phyloP scores from a whole-genome alignment of 2,113 vertebrate species.

The Hylia prasina region DNA sequence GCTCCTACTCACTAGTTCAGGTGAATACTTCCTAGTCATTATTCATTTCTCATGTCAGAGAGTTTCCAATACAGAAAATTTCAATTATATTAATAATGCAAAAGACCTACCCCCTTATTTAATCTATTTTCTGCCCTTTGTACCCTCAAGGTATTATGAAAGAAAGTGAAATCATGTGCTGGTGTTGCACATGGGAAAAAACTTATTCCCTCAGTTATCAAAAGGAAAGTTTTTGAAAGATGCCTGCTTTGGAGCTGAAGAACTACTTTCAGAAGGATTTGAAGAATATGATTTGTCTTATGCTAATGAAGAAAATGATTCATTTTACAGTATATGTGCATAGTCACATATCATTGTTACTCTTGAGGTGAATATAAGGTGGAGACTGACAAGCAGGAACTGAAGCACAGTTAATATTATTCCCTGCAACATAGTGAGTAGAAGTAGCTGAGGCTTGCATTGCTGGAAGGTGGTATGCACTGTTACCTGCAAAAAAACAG shows the following conservation, averaged over 20 bases:
- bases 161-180: not conserved
- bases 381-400: not conserved
- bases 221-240: not conserved
- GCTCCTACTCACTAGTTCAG: not conserved
- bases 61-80: not conserved
- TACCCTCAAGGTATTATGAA: not conserved
- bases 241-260: not conserved
- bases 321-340: not conserved
- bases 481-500: not conserved
- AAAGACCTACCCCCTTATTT: not conserved
- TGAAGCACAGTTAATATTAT: not conserved
- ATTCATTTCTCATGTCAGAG: not conserved
- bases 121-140: not conserved
- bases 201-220: not conserved
- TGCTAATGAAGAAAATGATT: not conserved
- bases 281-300: not conserved
- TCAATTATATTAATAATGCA: not conserved
- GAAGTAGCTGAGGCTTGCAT: not conserved
- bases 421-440: not conserved
- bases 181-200: not conserved
- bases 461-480: not conserved
- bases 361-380: not conserved
- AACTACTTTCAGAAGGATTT: not conserved
- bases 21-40: not conserved
- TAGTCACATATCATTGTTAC: not conserved